Base-by-base conservation (phyloP, 2,113 vertebrate genomes). In the Morone chrysops region DNA sequence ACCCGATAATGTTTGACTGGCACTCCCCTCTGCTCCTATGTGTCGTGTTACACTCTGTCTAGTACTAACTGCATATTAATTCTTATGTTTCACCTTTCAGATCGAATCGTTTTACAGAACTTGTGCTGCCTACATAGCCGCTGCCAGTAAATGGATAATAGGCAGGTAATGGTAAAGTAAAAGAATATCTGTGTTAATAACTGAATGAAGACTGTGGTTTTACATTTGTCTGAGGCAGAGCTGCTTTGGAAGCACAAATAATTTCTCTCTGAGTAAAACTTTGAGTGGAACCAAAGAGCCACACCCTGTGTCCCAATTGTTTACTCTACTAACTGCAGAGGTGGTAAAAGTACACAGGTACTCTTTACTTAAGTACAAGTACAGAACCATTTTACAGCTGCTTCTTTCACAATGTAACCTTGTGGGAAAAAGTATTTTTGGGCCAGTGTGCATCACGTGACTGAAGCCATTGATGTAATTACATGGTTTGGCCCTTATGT, bases 51-150 rank as follows among this genome's bases (percentile, higher is more conserved):
- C 89, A 89, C 76, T 84, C 84, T 69, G 91, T 90, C 91, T 86
- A 77, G 80, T 92, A 89, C 92, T 93, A 93, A 91, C 88, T 82
- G 62, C 81, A 90, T 93, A 89, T 87, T 54, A 82, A 91, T 81
- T 86, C 75, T 87, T 53, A 71, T 83, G 70, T 89, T 87, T 82
- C 71, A 85, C 75, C 82, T 85, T 85, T 89, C 72, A 62, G 61
- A 79, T 85, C 25, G 41, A 89, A 83, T 86, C 54, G 47, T 73
- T 78, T 75, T 70, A 73, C 51, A 78, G 75, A 70, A 78, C 43
- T 70, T n/a, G 43, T 48, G 43, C 75, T 78, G 67, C 56, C 69
- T 78, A 60, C 72, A 81, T 47, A 51, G 45, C 69, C 76, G 14
- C 17, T 81, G 36, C 75, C 82, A 77, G 83, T 79, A 82, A 87